Conservation (phyloP, 37 sponge, comb jelly and placozoan genomes). For the Amphimedon queenslandica region DNA sequence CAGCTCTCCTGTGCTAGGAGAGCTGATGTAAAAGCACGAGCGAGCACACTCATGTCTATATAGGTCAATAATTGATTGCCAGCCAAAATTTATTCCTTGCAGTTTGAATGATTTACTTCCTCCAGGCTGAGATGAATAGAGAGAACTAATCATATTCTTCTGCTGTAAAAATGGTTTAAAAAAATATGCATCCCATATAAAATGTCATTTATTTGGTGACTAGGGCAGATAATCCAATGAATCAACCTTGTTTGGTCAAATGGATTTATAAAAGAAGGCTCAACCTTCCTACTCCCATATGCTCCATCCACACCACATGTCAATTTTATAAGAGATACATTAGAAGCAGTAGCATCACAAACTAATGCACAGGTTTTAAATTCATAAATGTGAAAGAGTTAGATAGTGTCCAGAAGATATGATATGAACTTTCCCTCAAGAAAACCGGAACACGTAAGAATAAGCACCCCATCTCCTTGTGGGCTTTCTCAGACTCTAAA, state of each 20-base stretch:
- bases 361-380: slow-evolving; percentile 23
- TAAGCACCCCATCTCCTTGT: slow-evolving; percentile 20
- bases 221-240: slow-evolving; percentile 29
- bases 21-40: no score
- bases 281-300: slow-evolving; percentile 8
- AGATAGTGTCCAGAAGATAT: slow-evolving; percentile 11
- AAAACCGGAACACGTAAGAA: slow-evolving; percentile 19
- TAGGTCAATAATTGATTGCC: slow-evolving; percentile 22
- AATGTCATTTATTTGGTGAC: slow-evolving; percentile 16
- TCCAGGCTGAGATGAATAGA: slow-evolving; percentile 22
- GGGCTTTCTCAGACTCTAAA: background rate
- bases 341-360: slow-evolving; percentile 25
- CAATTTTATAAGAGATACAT: slow-evolving; percentile 13
- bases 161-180: slow-evolving; percentile 16
- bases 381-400: slow-evolving; percentile 23
- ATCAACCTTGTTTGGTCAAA: slow-evolving; percentile 9
- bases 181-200: background rate
- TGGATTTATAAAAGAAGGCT: slow-evolving; percentile 13
- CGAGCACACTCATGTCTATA: slow-evolving; percentile 16
- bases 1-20: background rate
- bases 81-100: slow-evolving; percentile 22
- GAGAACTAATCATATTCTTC: slow-evolving; percentile 32
- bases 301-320: slow-evolving; percentile 17
- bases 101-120: slow-evolving; percentile 16
- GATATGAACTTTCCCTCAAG: slow-evolving; percentile 27